Percentiles rank a stretch among this genome's conserved stretches.
Evolutionary conservation across 2,113 vertebrate genomes (phyloP).

Genomic region (Menidia beryllina): DNA sequence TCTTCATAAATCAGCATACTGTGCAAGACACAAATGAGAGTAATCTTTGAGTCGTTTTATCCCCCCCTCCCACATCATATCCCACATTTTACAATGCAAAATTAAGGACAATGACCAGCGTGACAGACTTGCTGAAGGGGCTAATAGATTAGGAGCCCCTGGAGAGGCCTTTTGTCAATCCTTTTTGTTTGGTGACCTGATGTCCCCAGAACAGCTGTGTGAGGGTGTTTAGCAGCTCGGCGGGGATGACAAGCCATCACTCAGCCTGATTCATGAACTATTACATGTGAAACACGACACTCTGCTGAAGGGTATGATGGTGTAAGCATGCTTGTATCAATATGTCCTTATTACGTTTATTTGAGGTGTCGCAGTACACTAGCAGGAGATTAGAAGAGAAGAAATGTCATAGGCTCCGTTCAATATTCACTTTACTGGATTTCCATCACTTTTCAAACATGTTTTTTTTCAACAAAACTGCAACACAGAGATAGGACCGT

Average conservation of each 20-base stretch:
- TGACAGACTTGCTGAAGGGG: constrained; percentile 53
- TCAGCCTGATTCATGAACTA: constrained; percentile 71
- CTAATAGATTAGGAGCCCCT: constrained; percentile 60
- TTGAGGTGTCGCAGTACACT: constrained; percentile 6
- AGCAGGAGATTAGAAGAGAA: neutral
- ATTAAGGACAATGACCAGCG: constrained; percentile 19
- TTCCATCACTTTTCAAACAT: neutral
- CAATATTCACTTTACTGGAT: neutral
- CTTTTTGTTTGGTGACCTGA: constrained; percentile 62
- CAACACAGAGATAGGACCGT: neutral
- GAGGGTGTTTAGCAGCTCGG: constrained; percentile 55
- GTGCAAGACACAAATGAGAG: too few species aligned
- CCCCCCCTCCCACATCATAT: too few species aligned
- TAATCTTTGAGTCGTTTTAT: too few species aligned
- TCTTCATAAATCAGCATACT: too few species aligned
- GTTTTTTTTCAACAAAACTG: neutral
- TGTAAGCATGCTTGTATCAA: constrained; percentile 29
- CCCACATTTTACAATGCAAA: too few species aligned
- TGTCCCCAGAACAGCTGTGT: constrained; percentile 75
- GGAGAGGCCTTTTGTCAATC: constrained; percentile 47
- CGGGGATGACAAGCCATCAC: constrained; percentile 68
- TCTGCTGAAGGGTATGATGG: constrained; percentile 63
- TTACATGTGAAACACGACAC: constrained; percentile 58
- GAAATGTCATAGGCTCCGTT: neutral
- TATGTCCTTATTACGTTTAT: constrained; percentile 39